Evolutionary conservation across 2,797 vertebrate genomes (phyloP).

Genomic region (Gymnothorax reevesii): DNA sequence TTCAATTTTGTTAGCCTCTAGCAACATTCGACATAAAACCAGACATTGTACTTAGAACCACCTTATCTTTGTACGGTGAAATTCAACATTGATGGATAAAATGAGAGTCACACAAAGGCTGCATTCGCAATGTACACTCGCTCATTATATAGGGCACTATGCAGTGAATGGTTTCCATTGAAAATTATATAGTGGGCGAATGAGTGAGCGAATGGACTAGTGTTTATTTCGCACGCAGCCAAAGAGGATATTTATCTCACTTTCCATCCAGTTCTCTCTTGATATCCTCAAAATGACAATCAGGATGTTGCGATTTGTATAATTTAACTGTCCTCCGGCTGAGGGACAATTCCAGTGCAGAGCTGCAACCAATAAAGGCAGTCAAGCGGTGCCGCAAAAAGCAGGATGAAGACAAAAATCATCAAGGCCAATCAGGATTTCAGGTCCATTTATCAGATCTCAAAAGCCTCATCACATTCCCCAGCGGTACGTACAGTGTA

Average conservation of each 20-base stretch:
- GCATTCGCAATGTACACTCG: too few relatives aligned
- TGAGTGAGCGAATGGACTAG: too few relatives aligned
- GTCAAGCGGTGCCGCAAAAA: constrained; percentile 22
- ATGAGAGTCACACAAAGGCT: too few relatives aligned
- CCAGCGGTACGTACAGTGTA: not conserved
- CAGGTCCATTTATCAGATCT: not conserved
- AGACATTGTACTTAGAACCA: not conserved
- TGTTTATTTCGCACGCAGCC: too few relatives aligned
- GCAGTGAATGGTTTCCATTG: too few relatives aligned
- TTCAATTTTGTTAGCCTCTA: not conserved
- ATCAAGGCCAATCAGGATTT: constrained; percentile 26
- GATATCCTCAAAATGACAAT: not conserved
- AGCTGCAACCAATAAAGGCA: constrained; percentile 29
- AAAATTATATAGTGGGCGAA: too few relatives aligned
- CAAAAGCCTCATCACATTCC: too few relatives aligned
- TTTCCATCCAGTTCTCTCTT: not conserved
- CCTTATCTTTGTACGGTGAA: not conserved
- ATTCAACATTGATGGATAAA: not conserved
- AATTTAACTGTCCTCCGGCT: constrained; percentile 32
- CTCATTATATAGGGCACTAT: too few relatives aligned
- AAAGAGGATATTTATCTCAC: too few relatives aligned
- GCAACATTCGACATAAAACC: not conserved
- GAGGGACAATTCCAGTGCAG: constrained; percentile 3
- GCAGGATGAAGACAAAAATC: constrained; percentile 17
- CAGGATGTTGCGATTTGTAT: constrained; percentile 20